Evolutionary conservation across 2,113 vertebrate species (phyloP), one percentile per base, ranked within the genome.

Genomic region (Heptranchias perlo): DNA sequence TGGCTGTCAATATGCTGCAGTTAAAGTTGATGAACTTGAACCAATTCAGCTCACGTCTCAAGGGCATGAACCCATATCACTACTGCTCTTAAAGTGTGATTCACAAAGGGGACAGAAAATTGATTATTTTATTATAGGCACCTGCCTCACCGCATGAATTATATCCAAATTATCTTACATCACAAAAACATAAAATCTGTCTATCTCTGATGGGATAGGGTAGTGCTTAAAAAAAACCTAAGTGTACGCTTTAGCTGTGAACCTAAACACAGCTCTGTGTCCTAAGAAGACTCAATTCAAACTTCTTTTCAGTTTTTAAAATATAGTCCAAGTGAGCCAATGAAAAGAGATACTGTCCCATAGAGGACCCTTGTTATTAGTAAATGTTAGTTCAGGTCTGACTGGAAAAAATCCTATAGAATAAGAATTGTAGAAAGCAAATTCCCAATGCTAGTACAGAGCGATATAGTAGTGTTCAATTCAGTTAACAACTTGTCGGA

Each of bases 301-400:
- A 16, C 47, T 18, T 93, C 6, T 39, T 3, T 58, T 25, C 58
- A 39, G 7, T 39, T 93, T 58, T 31, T 58, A 61, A 91, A 87
- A 91, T 58, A 31, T 35, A 58, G 52, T 58, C 28, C 52, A 58
- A 82, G 52, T 58, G 52, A 58, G 23, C 58, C 58, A 93, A 39
- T 93, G 18, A 93, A 93, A 64, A 93, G 89, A 62, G 89, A 93
- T 93, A 64, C 16, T 93, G 58, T 39, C 58, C 58, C n/a, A 61
- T 61, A 44, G 89, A 62, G 35, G 14, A 44, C 54, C 39, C 87
- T 87, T 62, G 39, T 93, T 23, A 62, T 64, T 39, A 62, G n/a
- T 93, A 93, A 93, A 62, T 62, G 21, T 93, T 93, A 93, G 35
- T 21, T 93, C 39, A 93, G 64, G 35, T 39, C 89, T 62, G 89